Evolutionary conservation across 2,888 invertebrate species (phyloP).

Genomic region (Sphinx pinastri): DNA sequence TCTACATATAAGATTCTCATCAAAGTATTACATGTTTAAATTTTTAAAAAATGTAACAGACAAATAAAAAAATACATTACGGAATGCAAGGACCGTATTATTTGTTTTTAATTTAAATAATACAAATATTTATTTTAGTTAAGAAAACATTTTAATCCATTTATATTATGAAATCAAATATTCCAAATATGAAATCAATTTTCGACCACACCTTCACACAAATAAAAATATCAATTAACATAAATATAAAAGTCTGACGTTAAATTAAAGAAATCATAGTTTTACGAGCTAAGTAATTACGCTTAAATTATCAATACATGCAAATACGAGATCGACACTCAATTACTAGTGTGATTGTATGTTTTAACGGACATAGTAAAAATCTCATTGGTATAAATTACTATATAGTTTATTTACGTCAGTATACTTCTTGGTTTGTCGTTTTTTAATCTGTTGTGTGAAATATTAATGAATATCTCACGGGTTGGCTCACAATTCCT

Average conservation of each 20-base stretch:
- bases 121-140: too few species aligned
- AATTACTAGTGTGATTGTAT: constrained; percentile 14
- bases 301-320: constrained; percentile 8
- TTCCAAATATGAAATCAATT: not conserved
- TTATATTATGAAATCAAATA: not conserved
- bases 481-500: too few species aligned
- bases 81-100: too few species aligned
- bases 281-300: constrained; percentile 2
- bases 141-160: not conserved
- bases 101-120: too few species aligned
- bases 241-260: not conserved
- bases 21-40: too few species aligned
- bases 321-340: not conserved
- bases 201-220: not conserved
- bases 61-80: too few species aligned
- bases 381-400: constrained; percentile 6
- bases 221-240: not conserved
- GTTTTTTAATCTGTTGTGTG: too few species aligned
- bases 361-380: constrained; percentile 11
- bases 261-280: constrained; percentile 8
- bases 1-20: too few species aligned
- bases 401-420: not conserved
- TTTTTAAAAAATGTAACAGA: too few species aligned
- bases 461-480: too few species aligned
- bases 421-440: not conserved